These are phyloP conservation scores for Donacobius atricapilla DNA, from an alignment of 2,113 vertebrate species.

Conservation along the genomic window DNA sequence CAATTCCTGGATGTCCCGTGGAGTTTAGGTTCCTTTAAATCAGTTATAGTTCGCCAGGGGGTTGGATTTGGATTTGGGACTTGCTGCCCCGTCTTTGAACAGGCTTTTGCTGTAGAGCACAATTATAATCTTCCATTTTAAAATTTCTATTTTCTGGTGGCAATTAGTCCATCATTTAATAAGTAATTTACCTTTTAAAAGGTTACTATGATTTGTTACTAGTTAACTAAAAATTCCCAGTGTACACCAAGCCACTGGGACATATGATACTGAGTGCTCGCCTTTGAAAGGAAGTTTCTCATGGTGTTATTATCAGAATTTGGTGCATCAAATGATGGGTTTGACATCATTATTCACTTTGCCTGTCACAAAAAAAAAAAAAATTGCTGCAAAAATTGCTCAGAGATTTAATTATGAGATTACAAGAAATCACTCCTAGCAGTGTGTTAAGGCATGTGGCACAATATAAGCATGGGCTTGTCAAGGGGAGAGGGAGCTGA, in stretches of 20 bases:
- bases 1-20: background rate
- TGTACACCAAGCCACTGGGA: background rate
- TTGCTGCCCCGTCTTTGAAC: background rate
- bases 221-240: conserved; percentile 39
- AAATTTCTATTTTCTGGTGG: background rate
- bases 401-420: conserved; percentile 42
- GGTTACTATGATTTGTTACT: conserved; percentile 31
- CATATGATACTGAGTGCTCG: background rate
- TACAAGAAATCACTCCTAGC: conserved; percentile 9
- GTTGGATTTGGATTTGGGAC: background rate
- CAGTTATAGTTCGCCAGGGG: background rate
- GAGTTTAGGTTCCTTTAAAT: background rate
- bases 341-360: background rate
- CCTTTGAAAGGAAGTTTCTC: background rate
- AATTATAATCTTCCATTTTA: background rate
- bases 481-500: background rate
- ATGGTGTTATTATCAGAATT: background rate
- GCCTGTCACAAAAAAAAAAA: background rate
- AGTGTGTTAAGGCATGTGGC: conserved; percentile 18
- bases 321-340: background rate
- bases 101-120: background rate
- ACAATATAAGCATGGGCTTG: conserved; percentile 25
- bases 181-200: conserved; percentile 41
- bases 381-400: background rate
- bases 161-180: conserved; percentile 27